Base-by-base conservation (phyloP, 23 tunicate species). In the Ciona savignyi region DNA sequence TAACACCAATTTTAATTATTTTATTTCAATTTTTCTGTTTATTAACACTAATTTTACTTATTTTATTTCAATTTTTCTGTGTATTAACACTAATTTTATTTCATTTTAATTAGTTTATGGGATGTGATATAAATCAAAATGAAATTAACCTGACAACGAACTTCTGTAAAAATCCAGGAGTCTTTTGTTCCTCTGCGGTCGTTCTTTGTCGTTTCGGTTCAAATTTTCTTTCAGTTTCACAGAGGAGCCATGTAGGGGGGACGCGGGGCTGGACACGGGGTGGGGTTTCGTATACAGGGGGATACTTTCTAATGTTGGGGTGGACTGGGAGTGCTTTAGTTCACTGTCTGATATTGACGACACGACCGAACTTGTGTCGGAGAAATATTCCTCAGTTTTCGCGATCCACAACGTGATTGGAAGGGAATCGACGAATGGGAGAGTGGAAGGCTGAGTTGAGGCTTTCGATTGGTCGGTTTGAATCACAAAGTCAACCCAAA, bases 401-500 rank as follows among this genome's bases (percentile, higher is more conserved):
- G 78, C 65, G 74, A 90, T 79, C 97, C 97, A 90, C 76, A 90
- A 25, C 49, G 72, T 66, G 4, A 79, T 26, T 0, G 97, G 97
- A 23, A 79, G 60, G 2, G 97, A 90, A 34, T 90, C 90, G 21
- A 90, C 49, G 25, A 90, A 84, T 4, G 90, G 78, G 6, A 60
- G 20, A 21, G 76, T 70, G 15, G 29, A 30, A 15, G 70, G 51
- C 2, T 70, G 74, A 25, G 33, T 70, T 2, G 74, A 2, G 24
- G 74, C 23, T 35, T 20, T 9, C 9, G 9, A 33, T 29, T 19
- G 63, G 34, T 35, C 31, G 24, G 63, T 66, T 51, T 82, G 74
- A 72, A 68, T 80, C 29, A 85, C 60, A 65, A 91, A 91, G 34
- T 91, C 91, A 24, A 84, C 30, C 97, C 97, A 91, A 22, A 91